A percentile compares a stretch with the other conserved stretches of the same genome.
Evolutionary conservation across 2,113 vertebrate genomes (phyloP).

Genomic region (Heterochromis multidens): DNA sequence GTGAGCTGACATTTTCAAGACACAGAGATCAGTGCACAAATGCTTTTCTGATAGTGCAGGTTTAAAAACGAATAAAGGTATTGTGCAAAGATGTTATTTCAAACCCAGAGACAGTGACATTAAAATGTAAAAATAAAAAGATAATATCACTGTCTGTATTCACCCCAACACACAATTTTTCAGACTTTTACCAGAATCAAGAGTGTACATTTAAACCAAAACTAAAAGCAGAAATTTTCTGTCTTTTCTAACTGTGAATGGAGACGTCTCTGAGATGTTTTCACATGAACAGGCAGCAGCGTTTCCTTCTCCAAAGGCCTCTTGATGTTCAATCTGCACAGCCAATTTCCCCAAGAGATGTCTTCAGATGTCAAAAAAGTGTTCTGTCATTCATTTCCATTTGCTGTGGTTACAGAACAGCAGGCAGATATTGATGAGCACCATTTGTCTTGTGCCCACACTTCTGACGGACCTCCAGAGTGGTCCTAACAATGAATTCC

Average conservation of each 20-base stretch:
- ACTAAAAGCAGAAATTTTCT: not conserved
- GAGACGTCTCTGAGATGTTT: not conserved
- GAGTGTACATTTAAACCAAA: not conserved
- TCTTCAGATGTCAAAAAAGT: constrained; percentile 41
- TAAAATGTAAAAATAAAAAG: not conserved
- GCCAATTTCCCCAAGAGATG: constrained; percentile 4
- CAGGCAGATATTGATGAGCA: constrained; percentile 46
- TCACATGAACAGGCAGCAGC: not conserved
- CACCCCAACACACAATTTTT: not conserved
- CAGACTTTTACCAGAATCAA: not conserved
- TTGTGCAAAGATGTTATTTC: not conserved
- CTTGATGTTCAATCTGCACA: not conserved
- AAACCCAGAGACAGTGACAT: constrained; percentile 4
- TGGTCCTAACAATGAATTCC: constrained; percentile 22
- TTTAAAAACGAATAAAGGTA: not conserved
- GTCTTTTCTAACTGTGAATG: not conserved
- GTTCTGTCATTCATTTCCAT: constrained; percentile 47
- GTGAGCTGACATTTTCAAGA: not conserved
- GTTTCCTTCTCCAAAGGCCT: not conserved
- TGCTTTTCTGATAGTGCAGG: not conserved
- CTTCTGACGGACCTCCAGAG: constrained; percentile 36
- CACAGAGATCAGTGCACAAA: not conserved
- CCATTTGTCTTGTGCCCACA: constrained; percentile 46
- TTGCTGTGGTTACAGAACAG: constrained; percentile 34
- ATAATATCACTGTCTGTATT: not conserved